Base-by-base conservation (phyloP, 2,797 vertebrate species). In the Orientallactaga sibirica region DNA sequence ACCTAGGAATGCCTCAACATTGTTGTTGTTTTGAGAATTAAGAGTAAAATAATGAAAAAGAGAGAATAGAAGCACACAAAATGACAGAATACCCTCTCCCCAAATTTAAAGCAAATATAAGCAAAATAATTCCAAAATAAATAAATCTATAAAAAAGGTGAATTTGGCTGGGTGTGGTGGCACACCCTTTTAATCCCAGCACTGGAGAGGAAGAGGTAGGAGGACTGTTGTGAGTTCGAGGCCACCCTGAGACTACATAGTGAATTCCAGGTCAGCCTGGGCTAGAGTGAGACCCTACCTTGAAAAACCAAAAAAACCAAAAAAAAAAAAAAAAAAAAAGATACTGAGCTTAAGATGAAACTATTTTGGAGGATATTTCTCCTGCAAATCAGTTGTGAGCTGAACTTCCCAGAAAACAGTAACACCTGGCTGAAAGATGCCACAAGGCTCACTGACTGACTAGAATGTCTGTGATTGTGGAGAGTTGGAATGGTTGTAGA, bases 51-150 rank as follows among this genome's bases (percentile, higher is more conserved):
- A 73, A 73, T 24, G 18, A 20, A 48, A 71, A 62, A 52, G 19
- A 76, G 18, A 68, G 18, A 68, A 62, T 61, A 76, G 15, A 75
- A 82, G 74, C 41, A 87, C 2, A 58, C 70, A 90, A 7, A 68
- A 37, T 68, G 86, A 18, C 7, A 74, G 37, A 5, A 75, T 84
- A 74, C 2, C 14, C 5, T n/a, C 85, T 83, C 62, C 79, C 82
- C 4, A 78, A 7, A 83, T 24, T 64, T 43, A 68, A 84, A 78
- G n/a, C 58, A 90, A 90, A 79, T 91, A 74, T 5, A 11, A 81
- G 61, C 9, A 73, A n/a, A 48, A 64, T 66, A 91, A 67, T 78
- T 78, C 74, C 67, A 79, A 94, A 77, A 81, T 67, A 88, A 75
- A 64, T 4, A 75, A 4, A 27, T 88, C 55, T 58, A 58, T 14